Evolutionary conservation across 2,888 invertebrate species (phyloP).

Genomic region (Helleia helle): DNA sequence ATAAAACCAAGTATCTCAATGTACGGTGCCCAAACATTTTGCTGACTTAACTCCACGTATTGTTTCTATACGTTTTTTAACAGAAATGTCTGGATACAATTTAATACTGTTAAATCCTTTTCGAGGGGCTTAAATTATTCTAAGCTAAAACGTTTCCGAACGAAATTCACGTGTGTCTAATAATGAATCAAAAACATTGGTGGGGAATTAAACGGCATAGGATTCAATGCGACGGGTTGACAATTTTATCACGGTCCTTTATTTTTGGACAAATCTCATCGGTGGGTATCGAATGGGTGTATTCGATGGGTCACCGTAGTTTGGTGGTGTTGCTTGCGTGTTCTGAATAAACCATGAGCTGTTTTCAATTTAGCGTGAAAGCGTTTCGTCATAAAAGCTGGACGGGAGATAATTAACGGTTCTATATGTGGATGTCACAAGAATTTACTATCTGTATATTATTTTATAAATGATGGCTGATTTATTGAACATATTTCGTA

Average conservation of each 20-base stretch:
- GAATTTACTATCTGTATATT: background rate
- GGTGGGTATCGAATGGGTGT: conserved; percentile 24
- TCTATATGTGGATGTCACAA: conserved; percentile 14
- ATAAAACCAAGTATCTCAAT: conserved; percentile 41
- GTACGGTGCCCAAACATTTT: conserved; percentile 27
- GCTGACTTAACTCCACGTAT: conserved; percentile 32
- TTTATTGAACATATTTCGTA: too few species aligned
- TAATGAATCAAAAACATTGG: conserved; percentile 15
- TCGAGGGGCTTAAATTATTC: background rate
- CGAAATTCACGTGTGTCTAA: background rate
- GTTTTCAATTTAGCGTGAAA: conserved; percentile 71
- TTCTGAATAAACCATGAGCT: conserved; percentile 70
- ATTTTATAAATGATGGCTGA: too few species aligned
- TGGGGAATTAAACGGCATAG: conserved; percentile 16
- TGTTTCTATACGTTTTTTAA: conserved; percentile 30
- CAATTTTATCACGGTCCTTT: conserved; percentile 28
- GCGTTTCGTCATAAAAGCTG: conserved; percentile 62
- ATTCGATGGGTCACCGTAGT: conserved; percentile 37
- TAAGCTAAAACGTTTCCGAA: background rate
- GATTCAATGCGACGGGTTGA: conserved; percentile 13
- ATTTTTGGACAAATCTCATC: conserved; percentile 9
- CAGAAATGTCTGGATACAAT: conserved; percentile 23
- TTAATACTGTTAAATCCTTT: conserved; percentile 18
- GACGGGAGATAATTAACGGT: conserved; percentile 53
- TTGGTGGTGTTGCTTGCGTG: conserved; percentile 42